A percentile compares a stretch with the other conserved stretches of the same genome.
Evolutionary conservation across 2,113 vertebrate species (phyloP).

Genomic region (Pygoscelis antarcticus): DNA sequence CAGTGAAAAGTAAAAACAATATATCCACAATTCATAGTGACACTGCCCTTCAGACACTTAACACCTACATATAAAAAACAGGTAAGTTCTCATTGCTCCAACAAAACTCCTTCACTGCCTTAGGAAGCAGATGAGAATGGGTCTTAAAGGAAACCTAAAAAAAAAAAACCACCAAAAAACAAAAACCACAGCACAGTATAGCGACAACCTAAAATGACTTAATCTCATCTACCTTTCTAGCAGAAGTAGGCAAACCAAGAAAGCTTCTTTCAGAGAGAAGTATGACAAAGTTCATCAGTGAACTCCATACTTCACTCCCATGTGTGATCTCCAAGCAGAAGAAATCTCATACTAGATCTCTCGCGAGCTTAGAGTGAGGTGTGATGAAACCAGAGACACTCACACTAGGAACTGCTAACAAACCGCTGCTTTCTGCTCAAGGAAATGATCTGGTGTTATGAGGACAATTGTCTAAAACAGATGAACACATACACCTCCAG

Average conservation of each 20-base stretch:
- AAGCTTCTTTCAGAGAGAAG: not conserved
- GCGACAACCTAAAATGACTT: not conserved
- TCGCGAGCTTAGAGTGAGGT: not conserved
- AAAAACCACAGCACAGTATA: not conserved
- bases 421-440: accelerated
- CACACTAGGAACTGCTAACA: not conserved
- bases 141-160: not conserved
- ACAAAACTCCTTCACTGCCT: not conserved
- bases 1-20: not conserved
- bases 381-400: not conserved
- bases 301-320: not conserved
- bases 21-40: not conserved
- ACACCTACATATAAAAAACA: not conserved
- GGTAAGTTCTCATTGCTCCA: not conserved
- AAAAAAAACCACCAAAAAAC: not conserved
- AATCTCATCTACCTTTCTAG: not conserved
- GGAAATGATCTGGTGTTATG: not conserved
- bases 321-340: not conserved
- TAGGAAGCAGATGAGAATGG: not conserved
- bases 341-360: not conserved
- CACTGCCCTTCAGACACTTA: not conserved
- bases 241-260: not conserved
- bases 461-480: not conserved
- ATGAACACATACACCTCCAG: not conserved
- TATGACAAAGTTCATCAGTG: accelerated